phyloP scores from a whole-genome alignment of 2,888 invertebrate genomes.

The Phaedon cochleariae region DNA sequence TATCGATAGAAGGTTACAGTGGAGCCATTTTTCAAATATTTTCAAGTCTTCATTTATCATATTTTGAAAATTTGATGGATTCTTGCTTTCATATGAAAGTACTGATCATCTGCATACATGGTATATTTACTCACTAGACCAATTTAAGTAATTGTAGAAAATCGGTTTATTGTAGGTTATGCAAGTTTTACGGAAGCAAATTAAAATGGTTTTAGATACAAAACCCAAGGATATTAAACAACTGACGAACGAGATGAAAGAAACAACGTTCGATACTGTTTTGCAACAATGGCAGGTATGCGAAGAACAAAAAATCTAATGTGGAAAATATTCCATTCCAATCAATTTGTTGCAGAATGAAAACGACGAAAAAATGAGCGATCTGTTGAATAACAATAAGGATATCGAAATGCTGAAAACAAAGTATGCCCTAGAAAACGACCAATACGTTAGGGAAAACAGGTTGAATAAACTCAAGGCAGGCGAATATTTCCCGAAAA shows the following conservation, averaged over 20 bases:
- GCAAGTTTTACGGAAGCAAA: constrained; percentile 55
- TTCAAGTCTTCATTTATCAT: too few relatives aligned
- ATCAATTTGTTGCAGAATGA: constrained; percentile 48
- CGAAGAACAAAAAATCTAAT: not conserved
- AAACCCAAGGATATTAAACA: constrained; percentile 54
- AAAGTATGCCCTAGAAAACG: constrained; percentile 45
- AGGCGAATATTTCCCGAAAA: constrained; percentile 54
- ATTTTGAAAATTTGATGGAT: too few relatives aligned
- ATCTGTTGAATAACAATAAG: constrained; percentile 47
- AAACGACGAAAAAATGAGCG: constrained; percentile 51
- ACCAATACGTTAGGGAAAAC: constrained; percentile 49
- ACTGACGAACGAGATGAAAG: constrained; percentile 52
- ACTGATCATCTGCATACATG: too few relatives aligned
- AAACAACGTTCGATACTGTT: constrained; percentile 52
- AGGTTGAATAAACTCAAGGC: constrained; percentile 50
- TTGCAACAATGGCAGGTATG: constrained; percentile 54
- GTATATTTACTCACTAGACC: too few relatives aligned
- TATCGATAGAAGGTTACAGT: too few relatives aligned
- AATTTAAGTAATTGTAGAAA: too few relatives aligned
- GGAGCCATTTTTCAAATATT: too few relatives aligned
- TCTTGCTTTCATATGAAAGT: too few relatives aligned
- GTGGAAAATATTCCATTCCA: not conserved
- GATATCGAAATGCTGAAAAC: constrained; percentile 52
- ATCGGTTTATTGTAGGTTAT: constrained; percentile 48
- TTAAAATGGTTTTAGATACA: constrained; percentile 52